Conservation (phyloP, 2,888 invertebrate species). For the Linhomoeus sp. region DNA sequence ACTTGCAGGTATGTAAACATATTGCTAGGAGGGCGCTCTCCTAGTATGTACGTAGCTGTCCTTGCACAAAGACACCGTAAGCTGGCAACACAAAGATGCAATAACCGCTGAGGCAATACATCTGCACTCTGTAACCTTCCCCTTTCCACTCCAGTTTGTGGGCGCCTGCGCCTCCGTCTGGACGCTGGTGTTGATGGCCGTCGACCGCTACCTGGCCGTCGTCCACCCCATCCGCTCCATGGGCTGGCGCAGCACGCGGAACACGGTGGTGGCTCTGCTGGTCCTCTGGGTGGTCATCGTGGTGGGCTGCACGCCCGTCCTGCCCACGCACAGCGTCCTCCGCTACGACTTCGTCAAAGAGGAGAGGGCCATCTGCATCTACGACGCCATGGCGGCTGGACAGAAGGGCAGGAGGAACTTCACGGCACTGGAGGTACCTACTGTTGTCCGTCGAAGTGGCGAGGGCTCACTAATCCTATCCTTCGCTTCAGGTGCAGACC, state of each 20-base stretch:
- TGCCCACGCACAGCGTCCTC: conserved; percentile 13
- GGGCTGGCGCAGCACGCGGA: conserved; percentile 56
- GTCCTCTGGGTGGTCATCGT: conserved; percentile 57
- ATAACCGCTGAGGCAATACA: too few species aligned
- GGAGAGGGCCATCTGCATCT: conserved; percentile 2
- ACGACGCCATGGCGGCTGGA: not conserved
- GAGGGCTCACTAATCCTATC: too few species aligned
- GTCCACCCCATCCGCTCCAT: conserved; percentile 76
- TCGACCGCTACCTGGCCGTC: conserved; percentile 72
- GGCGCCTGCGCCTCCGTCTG: conserved; percentile 82
- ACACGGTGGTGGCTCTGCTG: conserved; percentile 55
- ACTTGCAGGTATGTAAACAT: conserved; percentile 36
- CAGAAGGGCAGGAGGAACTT: not conserved
- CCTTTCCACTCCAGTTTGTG: conserved; percentile 40
- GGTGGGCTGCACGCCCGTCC: conserved; percentile 21
- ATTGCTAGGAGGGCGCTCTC: not conserved
- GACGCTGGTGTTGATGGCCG: conserved; percentile 74
- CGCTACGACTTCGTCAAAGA: conserved; percentile 10
- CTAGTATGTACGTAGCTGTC: too few species aligned
- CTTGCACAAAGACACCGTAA: too few species aligned
- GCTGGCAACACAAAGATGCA: too few species aligned
- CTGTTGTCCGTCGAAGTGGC: too few species aligned
- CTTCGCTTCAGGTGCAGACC: not conserved
- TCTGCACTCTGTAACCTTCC: too few species aligned
- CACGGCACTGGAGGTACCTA: not conserved